Conservation (phyloP, 2,113 vertebrate genomes). For the Pycnonotus jocosus region DNA sequence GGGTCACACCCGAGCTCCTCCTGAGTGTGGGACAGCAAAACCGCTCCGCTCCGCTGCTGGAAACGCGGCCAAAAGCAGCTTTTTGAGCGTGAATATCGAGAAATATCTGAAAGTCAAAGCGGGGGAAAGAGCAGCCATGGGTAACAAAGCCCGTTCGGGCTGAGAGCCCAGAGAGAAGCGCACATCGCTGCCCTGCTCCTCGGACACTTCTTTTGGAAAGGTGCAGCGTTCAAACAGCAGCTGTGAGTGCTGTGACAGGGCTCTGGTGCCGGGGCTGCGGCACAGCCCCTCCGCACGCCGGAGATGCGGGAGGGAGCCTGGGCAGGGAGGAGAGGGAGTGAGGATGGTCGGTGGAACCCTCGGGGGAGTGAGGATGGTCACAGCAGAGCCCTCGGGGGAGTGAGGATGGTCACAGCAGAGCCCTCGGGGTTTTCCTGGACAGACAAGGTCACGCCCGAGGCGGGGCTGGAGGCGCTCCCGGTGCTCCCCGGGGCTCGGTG, state of each 20-base stretch:
- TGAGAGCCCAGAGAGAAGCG: background rate
- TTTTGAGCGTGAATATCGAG: background rate
- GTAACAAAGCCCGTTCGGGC: background rate
- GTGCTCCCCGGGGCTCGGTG: background rate
- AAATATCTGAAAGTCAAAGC: background rate
- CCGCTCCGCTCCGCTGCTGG: background rate
- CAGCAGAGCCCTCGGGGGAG: background rate
- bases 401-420: background rate
- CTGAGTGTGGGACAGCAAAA: background rate
- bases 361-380: background rate
- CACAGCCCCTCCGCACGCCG: background rate
- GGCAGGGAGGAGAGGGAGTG: background rate
- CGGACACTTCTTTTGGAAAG: background rate
- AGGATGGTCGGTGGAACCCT: background rate
- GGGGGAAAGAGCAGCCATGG: background rate
- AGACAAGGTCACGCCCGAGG: accelerated
- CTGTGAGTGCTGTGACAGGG: background rate
- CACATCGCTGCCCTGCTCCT: background rate
- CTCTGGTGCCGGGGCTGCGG: background rate
- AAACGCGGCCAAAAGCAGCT: background rate
- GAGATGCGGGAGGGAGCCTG: background rate
- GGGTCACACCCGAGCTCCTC: background rate
- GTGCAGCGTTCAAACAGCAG: background rate
- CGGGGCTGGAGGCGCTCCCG: accelerated
- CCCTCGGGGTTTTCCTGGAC: background rate